Evolutionary conservation across 2,888 invertebrate species (phyloP), one percentile per base, ranked within the genome.

Genomic region (Protophormia terraenovae): DNA sequence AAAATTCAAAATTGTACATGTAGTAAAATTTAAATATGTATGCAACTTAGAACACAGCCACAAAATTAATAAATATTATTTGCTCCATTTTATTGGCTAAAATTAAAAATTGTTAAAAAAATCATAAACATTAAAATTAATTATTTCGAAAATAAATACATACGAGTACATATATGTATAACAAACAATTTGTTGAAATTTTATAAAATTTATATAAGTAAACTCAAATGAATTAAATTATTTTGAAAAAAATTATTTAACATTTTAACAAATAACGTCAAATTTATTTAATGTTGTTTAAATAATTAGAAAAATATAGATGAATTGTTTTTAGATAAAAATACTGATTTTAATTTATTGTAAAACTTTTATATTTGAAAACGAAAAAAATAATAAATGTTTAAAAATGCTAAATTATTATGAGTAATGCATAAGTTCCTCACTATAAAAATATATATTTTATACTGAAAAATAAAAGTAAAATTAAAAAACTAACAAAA

Each of bases 341-440:
- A 32, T 32, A 32, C 32, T 32, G 32, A 32, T 32, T 1, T 32
- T 32, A 8, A 6, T 8, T 32, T 8, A 8, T 32, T 8, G 2
- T 32, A 32, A 32, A 32, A 32, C 4, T 32, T 32, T 32, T 6
- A 32, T 8, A 32, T 32, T 32, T 3, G n/a, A n/a, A n/a, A n/a
- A n/a, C n/a, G n/a, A 32, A 32, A 32, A 32, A 38, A n/a, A 41
- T n/a, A 5, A n/a, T 41, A 41, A 41, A 6, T 53, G 24, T 53
- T 6, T 53, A 53, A 53, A 27, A 53, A 14, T 24, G 0, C 5
- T 32, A 60, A 58, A 16, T 27, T 32, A n/a, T 5, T 58, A 72
- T 16, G 24, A 53, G 10, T 53, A n/a, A 58, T 75, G 41, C 4
- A 76, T 66, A 62, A 76, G 60, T 76, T 53, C 64, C 76, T 64